Conservation (phyloP, 1,140 invertebrate species). For the Helicoverpa zea region DNA sequence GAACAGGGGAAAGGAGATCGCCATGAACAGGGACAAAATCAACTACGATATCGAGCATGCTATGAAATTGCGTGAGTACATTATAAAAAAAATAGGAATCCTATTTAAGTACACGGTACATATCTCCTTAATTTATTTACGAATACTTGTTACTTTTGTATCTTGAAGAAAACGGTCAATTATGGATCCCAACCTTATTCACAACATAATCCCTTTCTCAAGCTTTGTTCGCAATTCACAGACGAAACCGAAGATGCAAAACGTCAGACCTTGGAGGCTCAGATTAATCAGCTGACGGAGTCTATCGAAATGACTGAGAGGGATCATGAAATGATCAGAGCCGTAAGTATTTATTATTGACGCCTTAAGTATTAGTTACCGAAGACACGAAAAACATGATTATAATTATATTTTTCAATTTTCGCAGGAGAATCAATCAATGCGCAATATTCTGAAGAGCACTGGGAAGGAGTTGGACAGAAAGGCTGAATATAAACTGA, state of each 20-base stretch:
- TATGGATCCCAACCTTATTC: too few species aligned
- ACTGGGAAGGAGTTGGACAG: constrained; percentile 87
- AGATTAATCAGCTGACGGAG: constrained; percentile 86
- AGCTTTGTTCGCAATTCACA: constrained; percentile 47
- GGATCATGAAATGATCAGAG: constrained; percentile 86
- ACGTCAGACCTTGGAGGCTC: constrained; percentile 79
- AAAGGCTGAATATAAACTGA: constrained; percentile 85
- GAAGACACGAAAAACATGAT: not conserved
- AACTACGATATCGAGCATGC: constrained; percentile 86
- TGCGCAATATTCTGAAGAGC: constrained; percentile 76
- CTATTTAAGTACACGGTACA: not conserved
- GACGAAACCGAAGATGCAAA: constrained; percentile 74
- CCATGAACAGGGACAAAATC: constrained; percentile 87
- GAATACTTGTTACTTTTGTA: too few species aligned
- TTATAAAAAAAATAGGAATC: not conserved
- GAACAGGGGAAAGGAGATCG: constrained; percentile 89
- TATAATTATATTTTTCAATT: not conserved
- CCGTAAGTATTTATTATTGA: constrained; percentile 56
- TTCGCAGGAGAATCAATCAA: constrained; percentile 81
- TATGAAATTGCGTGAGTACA: constrained; percentile 73
- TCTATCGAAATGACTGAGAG: constrained; percentile 88
- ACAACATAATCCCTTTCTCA: too few species aligned
- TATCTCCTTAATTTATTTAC: too few species aligned
- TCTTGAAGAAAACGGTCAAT: too few species aligned
- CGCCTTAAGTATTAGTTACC: not conserved